Conservation (phyloP, 2,113 vertebrate species). For the Rhea americana region DNA sequence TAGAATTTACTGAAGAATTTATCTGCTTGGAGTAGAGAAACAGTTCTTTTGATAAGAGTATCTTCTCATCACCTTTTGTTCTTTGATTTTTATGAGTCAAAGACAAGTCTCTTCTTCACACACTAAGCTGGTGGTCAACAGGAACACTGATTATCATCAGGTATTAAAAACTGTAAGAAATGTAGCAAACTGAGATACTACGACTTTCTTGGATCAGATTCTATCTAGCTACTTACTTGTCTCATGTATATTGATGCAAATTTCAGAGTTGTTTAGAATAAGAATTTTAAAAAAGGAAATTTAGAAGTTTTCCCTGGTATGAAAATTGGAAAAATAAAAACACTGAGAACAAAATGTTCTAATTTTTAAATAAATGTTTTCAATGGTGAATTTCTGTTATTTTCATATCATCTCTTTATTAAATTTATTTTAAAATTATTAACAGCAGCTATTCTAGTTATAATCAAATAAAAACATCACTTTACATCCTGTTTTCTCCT, state of each 20-base stretch:
- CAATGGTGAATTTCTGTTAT: background rate
- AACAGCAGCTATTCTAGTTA: background rate
- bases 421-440: background rate
- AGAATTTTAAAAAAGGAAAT: background rate
- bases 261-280: background rate
- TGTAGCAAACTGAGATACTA: background rate
- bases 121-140: background rate
- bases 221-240: background rate
- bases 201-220: background rate
- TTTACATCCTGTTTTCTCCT: background rate
- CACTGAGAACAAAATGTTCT: background rate
- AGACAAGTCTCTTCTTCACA: background rate
- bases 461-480: background rate
- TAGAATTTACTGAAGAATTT: background rate
- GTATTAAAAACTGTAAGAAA: background rate
- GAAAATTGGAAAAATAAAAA: background rate
- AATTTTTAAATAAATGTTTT: background rate
- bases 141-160: background rate
- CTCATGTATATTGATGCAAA: background rate
- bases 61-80: background rate
- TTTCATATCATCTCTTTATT: background rate
- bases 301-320: background rate
- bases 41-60: background rate
- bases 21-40: background rate
- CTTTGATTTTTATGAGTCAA: background rate